Base-by-base conservation (phyloP, 2,797 vertebrate genomes). In the Hybognathus amarus region DNA sequence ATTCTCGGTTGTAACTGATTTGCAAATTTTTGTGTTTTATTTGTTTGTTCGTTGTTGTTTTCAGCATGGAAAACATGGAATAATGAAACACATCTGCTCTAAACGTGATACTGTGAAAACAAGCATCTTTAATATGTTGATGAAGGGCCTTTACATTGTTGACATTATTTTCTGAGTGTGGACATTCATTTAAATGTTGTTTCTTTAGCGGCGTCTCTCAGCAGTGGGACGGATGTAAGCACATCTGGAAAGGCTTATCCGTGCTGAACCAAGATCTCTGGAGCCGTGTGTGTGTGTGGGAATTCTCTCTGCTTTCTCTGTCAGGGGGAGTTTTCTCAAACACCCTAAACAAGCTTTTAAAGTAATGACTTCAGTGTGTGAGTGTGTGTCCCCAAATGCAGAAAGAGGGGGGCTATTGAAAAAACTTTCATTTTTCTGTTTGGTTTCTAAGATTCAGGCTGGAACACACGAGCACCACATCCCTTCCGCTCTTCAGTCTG, bases 201-300 rank as follows among this genome's bases (percentile, higher is more conserved):
- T 76, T 86, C 45, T 75, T 80, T 77, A 68, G 77, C 64, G 80
- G 59, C 76, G 30, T 89, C 64, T 59, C 68, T 80, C 77, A 88
- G 74, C 79, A 81, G 36, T 74, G 38, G 84, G 88, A 89, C 73
- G 79, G 87, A 91, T 89, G 89, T 87, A 52, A 61, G 70, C 87
- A 92, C 94, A 95, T 94, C 93, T 95, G 94, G 92, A 92, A 94
- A 88, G 89, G 77, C 85, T 95, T 93, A 90, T 70, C 5, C 45
- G 83, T 47, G 40, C 76, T 86, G 85, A 85, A 78, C 82, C 71
- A 36, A 83, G 88, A 88, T 90, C 70, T 89, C 79, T 90, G 83
- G 83, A 83, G 80, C 12, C 64, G 73, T 70, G 54, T 87, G 85
- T 83, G 81, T 85, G 90, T 91, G 90, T 90, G 93, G 90, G 93